These are phyloP conservation scores for Drosophila siamana DNA, from an alignment of 2,888 invertebrate genomes.

Conservation along the genomic window DNA sequence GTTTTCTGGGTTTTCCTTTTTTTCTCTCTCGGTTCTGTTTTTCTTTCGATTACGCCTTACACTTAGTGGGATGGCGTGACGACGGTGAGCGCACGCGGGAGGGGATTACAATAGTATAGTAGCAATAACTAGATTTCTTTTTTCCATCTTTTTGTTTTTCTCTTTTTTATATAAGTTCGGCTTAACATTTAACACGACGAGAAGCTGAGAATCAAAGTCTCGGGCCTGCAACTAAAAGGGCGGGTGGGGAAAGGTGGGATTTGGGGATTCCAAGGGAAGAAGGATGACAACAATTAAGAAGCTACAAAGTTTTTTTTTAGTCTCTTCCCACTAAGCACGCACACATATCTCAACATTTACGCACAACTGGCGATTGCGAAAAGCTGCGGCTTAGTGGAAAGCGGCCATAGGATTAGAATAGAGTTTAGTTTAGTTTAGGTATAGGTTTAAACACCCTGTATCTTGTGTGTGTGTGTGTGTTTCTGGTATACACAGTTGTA, in stretches of 20 bases:
- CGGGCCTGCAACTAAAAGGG: conserved; percentile 55
- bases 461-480: conserved; percentile 52
- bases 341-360: background rate
- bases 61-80: conserved; percentile 54
- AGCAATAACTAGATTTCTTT: conserved; percentile 71
- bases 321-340: background rate
- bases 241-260: conserved; percentile 9
- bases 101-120: conserved; percentile 69
- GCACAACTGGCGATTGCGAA: background rate
- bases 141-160: conserved; percentile 33
- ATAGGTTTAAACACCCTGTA: conserved; percentile 76
- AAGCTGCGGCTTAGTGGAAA: background rate
- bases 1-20: conserved; percentile 32
- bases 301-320: conserved; percentile 61
- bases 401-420: conserved; percentile 53
- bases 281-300: conserved; percentile 68
- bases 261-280: conserved; percentile 1
- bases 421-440: conserved; percentile 56
- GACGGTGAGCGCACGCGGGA: conserved; percentile 29
- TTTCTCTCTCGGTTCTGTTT: conserved; percentile 12
- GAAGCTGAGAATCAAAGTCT: conserved; percentile 65
- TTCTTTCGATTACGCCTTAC: conserved; percentile 58
- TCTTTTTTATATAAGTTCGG: conserved; percentile 59
- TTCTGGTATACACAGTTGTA: conserved; percentile 30
- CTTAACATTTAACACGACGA: conserved; percentile 80